A percentile compares a stretch with the other conserved stretches of the same genome.
These are phyloP conservation scores for Hypercompe scribonia DNA, from an alignment of 2,888 invertebrate genomes.

Conservation along the genomic window DNA sequence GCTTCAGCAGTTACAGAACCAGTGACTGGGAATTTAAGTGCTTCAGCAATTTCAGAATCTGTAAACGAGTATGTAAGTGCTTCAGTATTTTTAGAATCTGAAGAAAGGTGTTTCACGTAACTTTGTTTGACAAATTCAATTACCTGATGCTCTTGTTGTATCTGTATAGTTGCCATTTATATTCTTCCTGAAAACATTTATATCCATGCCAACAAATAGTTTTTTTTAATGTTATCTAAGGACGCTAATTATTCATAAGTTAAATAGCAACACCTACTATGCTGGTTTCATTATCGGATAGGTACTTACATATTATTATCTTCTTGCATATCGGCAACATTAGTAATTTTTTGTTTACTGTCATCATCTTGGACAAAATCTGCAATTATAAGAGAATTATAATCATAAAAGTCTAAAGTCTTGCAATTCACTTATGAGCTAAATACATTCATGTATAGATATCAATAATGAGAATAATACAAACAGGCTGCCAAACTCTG, in stretches of 20 bases:
- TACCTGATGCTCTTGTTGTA: slow-evolving; percentile 64
- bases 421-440: not conserved
- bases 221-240: not conserved
- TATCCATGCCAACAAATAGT: too few species aligned
- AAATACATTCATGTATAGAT: not conserved
- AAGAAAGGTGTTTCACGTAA: not conserved
- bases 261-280: too few species aligned
- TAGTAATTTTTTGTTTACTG: slow-evolving; percentile 14
- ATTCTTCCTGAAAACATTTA: slow-evolving; percentile 57
- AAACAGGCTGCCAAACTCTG: not conserved
- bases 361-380: slow-evolving; percentile 21
- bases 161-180: slow-evolving; percentile 69
- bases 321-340: slow-evolving; percentile 15
- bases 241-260: not conserved
- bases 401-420: not conserved
- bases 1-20: not conserved
- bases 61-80: too few species aligned
- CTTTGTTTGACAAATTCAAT: not conserved
- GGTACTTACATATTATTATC: slow-evolving; percentile 41
- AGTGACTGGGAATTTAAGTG: not conserved
- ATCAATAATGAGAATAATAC: not conserved
- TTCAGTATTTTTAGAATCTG: not conserved
- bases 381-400: slow-evolving; percentile 25
- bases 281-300: too few species aligned
- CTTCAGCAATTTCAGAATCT: not conserved